Conservation (phyloP, 2,888 invertebrate species). For the Amorpha juglandis region DNA sequence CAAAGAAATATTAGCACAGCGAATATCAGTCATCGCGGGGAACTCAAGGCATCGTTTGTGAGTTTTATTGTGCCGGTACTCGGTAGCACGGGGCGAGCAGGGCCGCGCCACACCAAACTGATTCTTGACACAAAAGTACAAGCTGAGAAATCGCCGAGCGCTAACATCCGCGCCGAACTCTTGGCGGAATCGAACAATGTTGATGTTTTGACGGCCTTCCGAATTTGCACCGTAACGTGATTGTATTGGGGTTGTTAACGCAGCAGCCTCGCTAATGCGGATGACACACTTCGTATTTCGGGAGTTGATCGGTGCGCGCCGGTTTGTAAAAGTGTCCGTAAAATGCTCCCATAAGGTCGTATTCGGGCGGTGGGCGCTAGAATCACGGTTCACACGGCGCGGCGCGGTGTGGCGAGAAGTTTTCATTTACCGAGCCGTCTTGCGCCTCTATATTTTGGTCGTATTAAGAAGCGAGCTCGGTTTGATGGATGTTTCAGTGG, state of each 20-base stretch:
- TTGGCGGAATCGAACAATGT: slow-evolving; percentile 74
- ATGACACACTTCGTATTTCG: slow-evolving; percentile 65
- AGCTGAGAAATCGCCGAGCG: slow-evolving; percentile 62
- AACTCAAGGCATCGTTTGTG: slow-evolving; percentile 72
- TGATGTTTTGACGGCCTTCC: slow-evolving; percentile 68
- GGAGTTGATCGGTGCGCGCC: slow-evolving; percentile 49
- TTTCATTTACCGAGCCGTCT: slow-evolving; percentile 69
- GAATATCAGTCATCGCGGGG: slow-evolving; percentile 75
- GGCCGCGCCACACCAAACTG: slow-evolving; percentile 59
- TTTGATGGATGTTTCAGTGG: slow-evolving; percentile 74
- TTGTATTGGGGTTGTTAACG: slow-evolving; percentile 69
- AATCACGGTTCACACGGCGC: slow-evolving; percentile 31
- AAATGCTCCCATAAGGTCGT: slow-evolving; percentile 51
- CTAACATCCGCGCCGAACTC: slow-evolving; percentile 55
- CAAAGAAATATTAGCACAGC: slow-evolving; percentile 68
- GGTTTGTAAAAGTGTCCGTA: slow-evolving; percentile 57
- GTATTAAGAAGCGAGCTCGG: slow-evolving; percentile 70
- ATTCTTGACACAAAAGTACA: slow-evolving; percentile 61
- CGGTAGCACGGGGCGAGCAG: slow-evolving; percentile 39
- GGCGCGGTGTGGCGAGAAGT: slow-evolving; percentile 49
- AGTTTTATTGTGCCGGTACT: slow-evolving; percentile 69
- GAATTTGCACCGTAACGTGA: slow-evolving; percentile 73
- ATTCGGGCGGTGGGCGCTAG: slow-evolving; percentile 43
- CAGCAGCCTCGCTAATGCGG: slow-evolving; percentile 61
- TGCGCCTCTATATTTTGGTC: slow-evolving; percentile 69